Evolutionary conservation across 2,113 vertebrate genomes (phyloP).

Genomic region (Cromileptes altivelis): DNA sequence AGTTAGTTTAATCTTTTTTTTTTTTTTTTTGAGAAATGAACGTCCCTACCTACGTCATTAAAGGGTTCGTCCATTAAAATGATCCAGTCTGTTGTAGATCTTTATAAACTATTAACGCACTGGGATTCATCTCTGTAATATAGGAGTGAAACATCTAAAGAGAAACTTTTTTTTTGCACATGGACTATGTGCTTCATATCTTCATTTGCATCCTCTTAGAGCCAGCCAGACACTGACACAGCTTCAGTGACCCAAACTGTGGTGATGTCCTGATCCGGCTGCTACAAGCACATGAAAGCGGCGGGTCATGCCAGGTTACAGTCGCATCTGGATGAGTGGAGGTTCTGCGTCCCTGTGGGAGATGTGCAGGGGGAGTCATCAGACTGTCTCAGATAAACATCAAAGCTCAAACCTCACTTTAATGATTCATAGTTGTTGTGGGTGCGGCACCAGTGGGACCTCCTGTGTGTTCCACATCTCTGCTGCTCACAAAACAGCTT

Average conservation of each 20-base stretch:
- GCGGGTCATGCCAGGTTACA: constrained; percentile 34
- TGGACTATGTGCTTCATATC: neutral
- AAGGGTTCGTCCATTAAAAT: neutral
- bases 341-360: constrained; percentile 32
- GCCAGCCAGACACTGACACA: neutral
- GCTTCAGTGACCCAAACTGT: neutral
- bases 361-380: constrained; percentile 33
- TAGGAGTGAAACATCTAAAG: neutral
- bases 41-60: no score
- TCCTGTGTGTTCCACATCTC: constrained; percentile 13
- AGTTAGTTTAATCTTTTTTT: neutral
- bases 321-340: constrained; percentile 52
- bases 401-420: constrained; percentile 60
- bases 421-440: constrained; percentile 57
- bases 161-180: neutral
- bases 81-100: neutral
- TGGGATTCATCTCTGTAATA: neutral
- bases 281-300: constrained; percentile 33
- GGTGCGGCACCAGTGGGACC: constrained; percentile 21
- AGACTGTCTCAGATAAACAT: constrained; percentile 62
- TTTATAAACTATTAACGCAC: neutral
- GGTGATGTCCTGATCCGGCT: constrained; percentile 13
- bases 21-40: no score
- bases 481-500: constrained; percentile 30
- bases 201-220: neutral